phyloP scores from a whole-genome alignment of 2,797 vertebrate genomes.

The Malacoctenus gilli region DNA sequence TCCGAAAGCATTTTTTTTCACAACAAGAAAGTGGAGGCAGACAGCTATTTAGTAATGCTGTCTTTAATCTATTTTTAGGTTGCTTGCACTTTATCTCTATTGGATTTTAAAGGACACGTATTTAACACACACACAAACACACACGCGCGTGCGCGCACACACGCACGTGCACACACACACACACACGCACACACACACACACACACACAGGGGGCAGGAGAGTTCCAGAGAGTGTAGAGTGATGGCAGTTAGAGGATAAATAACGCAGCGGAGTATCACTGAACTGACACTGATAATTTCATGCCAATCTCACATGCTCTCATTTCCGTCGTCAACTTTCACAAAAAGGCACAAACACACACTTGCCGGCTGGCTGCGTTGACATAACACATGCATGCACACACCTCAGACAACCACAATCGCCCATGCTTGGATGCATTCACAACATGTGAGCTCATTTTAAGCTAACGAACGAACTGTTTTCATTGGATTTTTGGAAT shows the following conservation, averaged over 20 bases:
- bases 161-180: constrained; percentile 23
- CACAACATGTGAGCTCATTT: constrained; percentile 5
- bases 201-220: constrained; percentile 30
- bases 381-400: constrained; percentile 12
- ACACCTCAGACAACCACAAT: constrained; percentile 2
- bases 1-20: constrained; percentile 16
- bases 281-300: constrained; percentile 78
- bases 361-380: constrained; percentile 1
- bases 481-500: constrained; percentile 13
- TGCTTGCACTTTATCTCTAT: constrained; percentile 16
- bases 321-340: constrained; percentile 54
- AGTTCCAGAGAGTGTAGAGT: constrained; percentile 41
- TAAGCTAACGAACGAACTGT: constrained; percentile 21
- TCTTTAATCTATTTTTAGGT: constrained; percentile 17
- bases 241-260: constrained; percentile 71
- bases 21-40: constrained; percentile 4
- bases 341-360: constrained; percentile 36
- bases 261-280: constrained; percentile 62
- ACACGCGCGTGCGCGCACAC: constrained; percentile 14
- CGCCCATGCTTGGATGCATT: background rate
- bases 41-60: constrained; percentile 41
- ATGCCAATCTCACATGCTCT: constrained; percentile 72
- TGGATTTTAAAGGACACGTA: constrained; percentile 24
- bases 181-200: constrained; percentile 17
- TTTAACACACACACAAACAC: constrained; percentile 13